These are phyloP conservation scores for Pseudomyrmex cubaensis DNA, from an alignment of 1,140 invertebrate genomes.

Conservation along the genomic window DNA sequence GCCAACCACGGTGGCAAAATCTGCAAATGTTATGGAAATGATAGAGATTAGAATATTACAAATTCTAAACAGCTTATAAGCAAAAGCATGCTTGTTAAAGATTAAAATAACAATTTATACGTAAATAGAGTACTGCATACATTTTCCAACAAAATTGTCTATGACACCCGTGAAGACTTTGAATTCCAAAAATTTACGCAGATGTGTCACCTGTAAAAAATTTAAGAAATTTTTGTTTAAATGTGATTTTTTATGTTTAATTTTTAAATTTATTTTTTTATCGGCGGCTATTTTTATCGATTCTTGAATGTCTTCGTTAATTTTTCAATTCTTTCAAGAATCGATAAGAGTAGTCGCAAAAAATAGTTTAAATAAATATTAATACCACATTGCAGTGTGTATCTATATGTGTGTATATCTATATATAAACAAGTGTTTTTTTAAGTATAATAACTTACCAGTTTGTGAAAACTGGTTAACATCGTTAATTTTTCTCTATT, in stretches of 20 bases:
- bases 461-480: conserved; percentile 94
- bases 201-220: conserved; percentile 88
- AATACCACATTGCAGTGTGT: too few species aligned
- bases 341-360: too few species aligned
- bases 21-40: conserved; percentile 84
- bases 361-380: too few species aligned
- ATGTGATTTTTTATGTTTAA: too few species aligned
- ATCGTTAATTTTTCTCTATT: conserved; percentile 95
- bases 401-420: too few species aligned
- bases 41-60: conserved; percentile 61
- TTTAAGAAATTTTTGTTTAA: too few species aligned
- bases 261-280: too few species aligned
- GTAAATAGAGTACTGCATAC: conserved; percentile 84
- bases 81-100: neutral
- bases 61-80: neutral
- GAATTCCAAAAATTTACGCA: conserved; percentile 96
- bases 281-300: too few species aligned
- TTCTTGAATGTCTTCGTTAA: too few species aligned
- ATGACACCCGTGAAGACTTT: conserved; percentile 96
- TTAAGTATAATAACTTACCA: conserved; percentile 87
- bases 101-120: neutral
- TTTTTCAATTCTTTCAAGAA: too few species aligned
- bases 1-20: conserved; percentile 97
- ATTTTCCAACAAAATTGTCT: conserved; percentile 98
- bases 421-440: too few species aligned